Evolutionary conservation across 2,888 invertebrate genomes (phyloP), one percentile per base, ranked within the genome.

Genomic region (Geotrupes spiniger): DNA sequence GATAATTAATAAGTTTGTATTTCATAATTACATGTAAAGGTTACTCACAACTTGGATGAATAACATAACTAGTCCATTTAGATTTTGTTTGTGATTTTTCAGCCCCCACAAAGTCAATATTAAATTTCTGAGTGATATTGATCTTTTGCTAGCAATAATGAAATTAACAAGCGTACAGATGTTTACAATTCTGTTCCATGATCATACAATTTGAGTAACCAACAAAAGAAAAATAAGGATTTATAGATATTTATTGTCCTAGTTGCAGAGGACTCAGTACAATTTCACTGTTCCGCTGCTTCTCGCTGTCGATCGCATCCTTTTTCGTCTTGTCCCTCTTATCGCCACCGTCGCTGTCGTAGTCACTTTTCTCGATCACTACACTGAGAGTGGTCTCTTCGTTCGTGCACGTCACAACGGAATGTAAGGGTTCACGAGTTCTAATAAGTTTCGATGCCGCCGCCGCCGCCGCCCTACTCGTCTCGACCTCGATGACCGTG

Each of bases 201-300:
- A n/a, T n/a, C n/a, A n/a, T n/a, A 25, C 10, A 40, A 40, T 28
- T 29, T 47, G 46, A 33, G 41, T 36, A 40, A 41, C 36, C 46
- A 47, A 47, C 41, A 33, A 8, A 26, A 43, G 38, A 38, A 36
- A 42, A 33, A 21, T 21, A 21, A n/a, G n/a, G n/a, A n/a, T 21
- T 4, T 21, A 6, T 39, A 46, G 26, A 25, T 40, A 36, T 41
- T 70, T 70, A 71, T 68, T 70, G 70, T 72, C 79, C 78, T 63
- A 83, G 73, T 65, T 82, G 82, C 55, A 81, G 78, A 57, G 82
- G 82, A 64, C 82, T 82, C 61, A 83, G 77, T 53, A 83, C 80
- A 54, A 83, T 80, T 56, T 82, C 83, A 64, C 74, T 74, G 59
- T 70, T 80, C 74, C 74, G 61, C 45, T 61, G 57, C 59, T 63